These are phyloP conservation scores for Semaprochilodus insignis DNA, from an alignment of 2,797 vertebrate species.

Conservation along the genomic window DNA sequence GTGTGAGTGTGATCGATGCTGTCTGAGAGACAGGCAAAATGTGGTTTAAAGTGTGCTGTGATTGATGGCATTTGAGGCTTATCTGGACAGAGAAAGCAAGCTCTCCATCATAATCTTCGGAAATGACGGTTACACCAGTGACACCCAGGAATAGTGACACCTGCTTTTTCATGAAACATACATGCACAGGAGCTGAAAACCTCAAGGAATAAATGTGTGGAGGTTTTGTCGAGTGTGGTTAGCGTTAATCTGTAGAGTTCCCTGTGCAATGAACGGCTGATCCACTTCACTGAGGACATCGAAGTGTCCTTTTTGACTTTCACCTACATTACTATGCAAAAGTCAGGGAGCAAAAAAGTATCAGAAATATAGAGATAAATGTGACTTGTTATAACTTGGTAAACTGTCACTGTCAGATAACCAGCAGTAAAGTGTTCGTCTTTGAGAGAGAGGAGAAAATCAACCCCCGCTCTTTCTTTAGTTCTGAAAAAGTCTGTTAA, in stretches of 20 bases:
- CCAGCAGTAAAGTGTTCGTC: too few species aligned
- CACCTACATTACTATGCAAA: neutral
- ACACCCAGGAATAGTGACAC: neutral
- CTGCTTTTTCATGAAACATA: conserved; percentile 20
- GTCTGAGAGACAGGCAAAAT: conserved; percentile 40
- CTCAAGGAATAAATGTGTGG: neutral
- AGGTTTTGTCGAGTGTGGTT: neutral
- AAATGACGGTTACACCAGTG: conserved; percentile 29
- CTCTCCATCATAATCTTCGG: conserved; percentile 48
- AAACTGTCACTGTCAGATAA: too few species aligned
- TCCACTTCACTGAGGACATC: neutral
- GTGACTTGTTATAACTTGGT: too few species aligned
- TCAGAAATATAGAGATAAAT: too few species aligned
- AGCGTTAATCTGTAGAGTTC: neutral
- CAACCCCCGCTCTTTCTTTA: too few species aligned
- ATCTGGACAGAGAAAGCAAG: conserved; percentile 41
- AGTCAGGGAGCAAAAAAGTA: too few species aligned
- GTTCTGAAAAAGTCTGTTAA: too few species aligned
- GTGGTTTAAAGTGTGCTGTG: conserved; percentile 49
- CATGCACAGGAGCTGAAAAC: conserved; percentile 40
- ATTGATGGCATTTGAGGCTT: conserved; percentile 49
- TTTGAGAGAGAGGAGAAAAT: too few species aligned
- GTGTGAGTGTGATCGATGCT: conserved; percentile 31
- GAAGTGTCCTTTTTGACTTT: neutral
- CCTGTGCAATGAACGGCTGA: neutral